Percentiles rank a stretch among this genome's conserved stretches.
These are phyloP conservation scores for Xyliphius kryptos DNA, from an alignment of 2,113 vertebrate genomes.

Conservation along the genomic window DNA sequence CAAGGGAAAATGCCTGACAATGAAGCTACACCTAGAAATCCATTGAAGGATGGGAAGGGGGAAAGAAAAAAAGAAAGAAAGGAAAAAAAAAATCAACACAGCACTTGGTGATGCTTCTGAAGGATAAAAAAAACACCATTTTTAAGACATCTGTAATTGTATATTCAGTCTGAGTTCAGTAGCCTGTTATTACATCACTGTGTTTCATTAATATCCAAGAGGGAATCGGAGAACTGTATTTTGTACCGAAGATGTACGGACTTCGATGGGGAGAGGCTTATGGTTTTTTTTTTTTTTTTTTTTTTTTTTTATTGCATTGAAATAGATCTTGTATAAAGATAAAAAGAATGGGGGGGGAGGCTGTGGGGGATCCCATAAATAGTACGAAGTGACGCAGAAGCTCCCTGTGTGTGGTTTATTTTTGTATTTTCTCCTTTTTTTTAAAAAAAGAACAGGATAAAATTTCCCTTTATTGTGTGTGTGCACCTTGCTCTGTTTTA, in stretches of 20 bases:
- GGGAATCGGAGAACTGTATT: conserved; percentile 31
- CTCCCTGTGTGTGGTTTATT: too few relatives aligned
- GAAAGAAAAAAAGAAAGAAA: too few relatives aligned
- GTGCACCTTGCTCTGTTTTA: too few relatives aligned
- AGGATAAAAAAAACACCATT: conserved; percentile 39
- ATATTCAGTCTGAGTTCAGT: conserved; percentile 41
- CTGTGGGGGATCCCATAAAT: too few relatives aligned
- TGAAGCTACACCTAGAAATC: conserved; percentile 25
- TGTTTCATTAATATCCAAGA: conserved; percentile 45
- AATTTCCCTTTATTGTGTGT: too few relatives aligned
- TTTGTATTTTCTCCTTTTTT: too few relatives aligned
- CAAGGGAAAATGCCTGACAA: conserved; percentile 22
- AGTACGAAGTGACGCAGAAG: too few relatives aligned
- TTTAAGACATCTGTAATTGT: conserved; percentile 38
- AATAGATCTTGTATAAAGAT: conserved; percentile 41
- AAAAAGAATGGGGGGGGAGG: too few relatives aligned
- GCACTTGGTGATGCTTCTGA: conserved; percentile 46
- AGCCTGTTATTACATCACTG: conserved; percentile 49
- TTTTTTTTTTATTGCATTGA: conserved; percentile 38
- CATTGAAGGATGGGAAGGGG: conserved; percentile 1
- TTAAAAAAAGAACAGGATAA: too few relatives aligned
- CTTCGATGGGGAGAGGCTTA: conserved; percentile 33
- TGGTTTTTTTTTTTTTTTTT: conserved; percentile 10
- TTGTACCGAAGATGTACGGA: conserved; percentile 37
- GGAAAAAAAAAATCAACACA: too few relatives aligned